phyloP scores from a whole-genome alignment of 2,113 vertebrate genomes.

The Hucho hucho region DNA sequence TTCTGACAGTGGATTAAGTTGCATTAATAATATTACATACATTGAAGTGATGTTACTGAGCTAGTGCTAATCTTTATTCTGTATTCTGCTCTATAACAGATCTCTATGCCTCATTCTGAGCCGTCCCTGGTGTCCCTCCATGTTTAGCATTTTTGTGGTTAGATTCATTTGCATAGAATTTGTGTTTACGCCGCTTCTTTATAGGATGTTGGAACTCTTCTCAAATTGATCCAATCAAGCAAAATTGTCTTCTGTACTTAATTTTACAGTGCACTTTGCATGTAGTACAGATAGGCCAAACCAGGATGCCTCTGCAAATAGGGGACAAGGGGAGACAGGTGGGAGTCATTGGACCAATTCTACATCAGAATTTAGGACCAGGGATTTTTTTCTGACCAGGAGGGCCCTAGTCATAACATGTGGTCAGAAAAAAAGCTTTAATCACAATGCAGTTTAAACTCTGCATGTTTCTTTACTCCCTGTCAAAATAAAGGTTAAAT shows the following conservation, averaged over 20 bases:
- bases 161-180: conserved; percentile 49
- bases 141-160: conserved; percentile 21
- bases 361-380: too few relatives aligned
- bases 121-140: neutral
- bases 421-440: too few relatives aligned
- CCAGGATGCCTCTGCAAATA: neutral
- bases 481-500: too few relatives aligned
- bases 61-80: neutral
- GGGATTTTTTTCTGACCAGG: too few relatives aligned
- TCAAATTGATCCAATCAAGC: conserved; percentile 28
- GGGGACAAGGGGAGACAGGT: too few relatives aligned
- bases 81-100: neutral
- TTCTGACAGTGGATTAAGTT: too few relatives aligned
- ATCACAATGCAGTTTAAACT: too few relatives aligned
- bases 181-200: conserved; percentile 37
- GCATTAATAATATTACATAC: too few relatives aligned
- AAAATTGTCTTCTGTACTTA: conserved; percentile 50
- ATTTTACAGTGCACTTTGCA: conserved; percentile 19
- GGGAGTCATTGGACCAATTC: too few relatives aligned
- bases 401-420: too few relatives aligned
- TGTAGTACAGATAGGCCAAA: conserved; percentile 21
- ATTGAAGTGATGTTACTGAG: neutral
- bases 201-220: conserved; percentile 41
- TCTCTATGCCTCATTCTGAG: too few relatives aligned
- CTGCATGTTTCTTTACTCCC: too few relatives aligned